These are phyloP conservation scores for Asteroscopus sphinx DNA, from an alignment of 2,888 invertebrate genomes.

Conservation along the genomic window DNA sequence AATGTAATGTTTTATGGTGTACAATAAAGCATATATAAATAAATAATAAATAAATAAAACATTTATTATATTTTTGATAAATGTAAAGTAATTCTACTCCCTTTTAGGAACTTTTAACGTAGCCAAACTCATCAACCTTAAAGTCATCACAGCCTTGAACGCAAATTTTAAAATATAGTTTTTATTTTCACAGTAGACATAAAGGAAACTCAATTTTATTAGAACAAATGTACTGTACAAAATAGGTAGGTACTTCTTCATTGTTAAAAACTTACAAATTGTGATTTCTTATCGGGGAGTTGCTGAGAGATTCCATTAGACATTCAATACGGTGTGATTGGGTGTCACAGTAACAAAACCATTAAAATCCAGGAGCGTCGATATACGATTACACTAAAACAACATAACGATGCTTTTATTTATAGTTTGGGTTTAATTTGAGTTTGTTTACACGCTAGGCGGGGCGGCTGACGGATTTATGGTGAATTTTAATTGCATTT, in stretches of 20 bases:
- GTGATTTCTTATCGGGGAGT: constrained; percentile 17
- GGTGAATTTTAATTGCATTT: constrained; percentile 86
- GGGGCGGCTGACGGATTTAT: constrained; percentile 85
- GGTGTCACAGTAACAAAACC: constrained; percentile 55
- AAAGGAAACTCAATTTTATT: too few relatives aligned
- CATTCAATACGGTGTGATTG: constrained; percentile 54
- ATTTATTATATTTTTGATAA: constrained; percentile 38
- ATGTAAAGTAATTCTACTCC: constrained; percentile 18
- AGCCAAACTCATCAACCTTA: not conserved
- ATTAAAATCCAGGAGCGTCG: constrained; percentile 63
- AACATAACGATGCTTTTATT: constrained; percentile 73
- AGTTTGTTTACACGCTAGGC: constrained; percentile 80
- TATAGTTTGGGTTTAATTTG: constrained; percentile 74
- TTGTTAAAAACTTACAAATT: constrained; percentile 6
- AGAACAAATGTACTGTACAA: not conserved
- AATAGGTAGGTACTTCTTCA: constrained; percentile 3
- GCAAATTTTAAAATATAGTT: too few relatives aligned
- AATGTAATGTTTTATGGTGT: too few relatives aligned
- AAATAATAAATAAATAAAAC: too few relatives aligned
- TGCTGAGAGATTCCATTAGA: constrained; percentile 43
- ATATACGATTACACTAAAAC: constrained; percentile 67
- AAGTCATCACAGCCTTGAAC: not conserved
- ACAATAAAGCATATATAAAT: too few relatives aligned
- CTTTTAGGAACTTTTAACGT: constrained; percentile 1
- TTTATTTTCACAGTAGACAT: not conserved